These are phyloP conservation scores for Syrmaticus mikado DNA, from an alignment of 2,113 vertebrate genomes.

Conservation along the genomic window DNA sequence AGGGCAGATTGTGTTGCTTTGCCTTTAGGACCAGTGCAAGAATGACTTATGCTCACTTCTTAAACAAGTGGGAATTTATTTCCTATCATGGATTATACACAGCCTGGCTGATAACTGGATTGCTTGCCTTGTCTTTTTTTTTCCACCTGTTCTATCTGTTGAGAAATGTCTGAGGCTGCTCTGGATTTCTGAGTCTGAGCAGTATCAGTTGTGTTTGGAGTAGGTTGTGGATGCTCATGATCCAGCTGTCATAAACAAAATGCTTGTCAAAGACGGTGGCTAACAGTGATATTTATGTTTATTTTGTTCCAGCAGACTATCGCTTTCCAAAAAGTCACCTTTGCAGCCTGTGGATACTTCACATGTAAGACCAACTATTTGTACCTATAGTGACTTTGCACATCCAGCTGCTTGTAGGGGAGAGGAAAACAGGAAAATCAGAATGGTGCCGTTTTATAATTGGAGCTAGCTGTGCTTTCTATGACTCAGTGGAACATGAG, in stretches of 20 bases:
- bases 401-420: background rate
- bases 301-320: background rate
- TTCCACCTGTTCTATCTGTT: background rate
- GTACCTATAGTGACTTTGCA: background rate
- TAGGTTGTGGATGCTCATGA: background rate
- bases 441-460: background rate
- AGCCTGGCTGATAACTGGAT: background rate
- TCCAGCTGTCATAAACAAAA: background rate
- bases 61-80: background rate
- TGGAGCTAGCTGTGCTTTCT: background rate
- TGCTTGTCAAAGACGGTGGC: background rate
- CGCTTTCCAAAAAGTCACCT: background rate
- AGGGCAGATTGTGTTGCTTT: background rate
- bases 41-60: background rate
- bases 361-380: background rate
- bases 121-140: background rate
- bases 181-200: background rate
- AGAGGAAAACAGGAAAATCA: fast-evolving
- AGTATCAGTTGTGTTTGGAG: background rate
- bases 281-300: background rate
- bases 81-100: background rate
- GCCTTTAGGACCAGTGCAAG: background rate
- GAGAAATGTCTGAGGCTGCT: background rate
- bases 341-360: background rate
- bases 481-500: background rate